phyloP scores from a whole-genome alignment of 2,888 invertebrate species.

The Lapara coniferarum region DNA sequence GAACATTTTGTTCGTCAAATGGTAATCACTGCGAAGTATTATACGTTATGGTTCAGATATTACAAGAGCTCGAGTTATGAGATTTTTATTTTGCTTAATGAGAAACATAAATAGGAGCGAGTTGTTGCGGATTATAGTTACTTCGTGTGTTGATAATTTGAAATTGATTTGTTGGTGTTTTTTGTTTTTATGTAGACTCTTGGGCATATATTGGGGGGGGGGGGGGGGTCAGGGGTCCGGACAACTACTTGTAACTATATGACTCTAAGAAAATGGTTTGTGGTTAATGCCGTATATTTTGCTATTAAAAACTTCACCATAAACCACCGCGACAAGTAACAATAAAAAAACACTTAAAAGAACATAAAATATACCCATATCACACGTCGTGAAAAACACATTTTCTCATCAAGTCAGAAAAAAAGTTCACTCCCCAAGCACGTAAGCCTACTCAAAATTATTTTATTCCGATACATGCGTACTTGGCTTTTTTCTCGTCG shows the following conservation, averaged over 20 bases:
- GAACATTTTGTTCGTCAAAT: constrained; percentile 78
- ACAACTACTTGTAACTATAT: no score
- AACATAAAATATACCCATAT: constrained; percentile 22
- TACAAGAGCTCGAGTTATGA: constrained; percentile 65
- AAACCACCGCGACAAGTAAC: constrained; percentile 2
- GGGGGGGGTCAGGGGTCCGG: no score
- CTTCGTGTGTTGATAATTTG: no score
- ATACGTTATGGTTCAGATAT: constrained; percentile 80
- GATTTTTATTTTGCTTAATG: constrained; percentile 62
- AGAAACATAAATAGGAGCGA: constrained; percentile 45
- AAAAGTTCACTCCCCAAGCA: constrained; percentile 59
- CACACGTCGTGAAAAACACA: constrained; percentile 48
- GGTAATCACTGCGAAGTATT: constrained; percentile 78
- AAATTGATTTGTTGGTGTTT: no score
- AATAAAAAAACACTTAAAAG: constrained; percentile 24
- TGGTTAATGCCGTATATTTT: background rate
- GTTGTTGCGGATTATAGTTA: constrained; percentile 4
- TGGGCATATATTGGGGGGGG: no score
- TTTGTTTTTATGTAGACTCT: no score
- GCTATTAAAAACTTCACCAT: constrained; percentile 5
- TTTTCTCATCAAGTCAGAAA: constrained; percentile 54
- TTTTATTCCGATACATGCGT: constrained; percentile 47
- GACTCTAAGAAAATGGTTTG: no score
- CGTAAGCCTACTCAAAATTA: constrained; percentile 61
- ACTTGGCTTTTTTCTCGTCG: constrained; percentile 35